Conservation (phyloP, 2,888 invertebrate genomes). For the Drosophila buzzatii region DNA sequence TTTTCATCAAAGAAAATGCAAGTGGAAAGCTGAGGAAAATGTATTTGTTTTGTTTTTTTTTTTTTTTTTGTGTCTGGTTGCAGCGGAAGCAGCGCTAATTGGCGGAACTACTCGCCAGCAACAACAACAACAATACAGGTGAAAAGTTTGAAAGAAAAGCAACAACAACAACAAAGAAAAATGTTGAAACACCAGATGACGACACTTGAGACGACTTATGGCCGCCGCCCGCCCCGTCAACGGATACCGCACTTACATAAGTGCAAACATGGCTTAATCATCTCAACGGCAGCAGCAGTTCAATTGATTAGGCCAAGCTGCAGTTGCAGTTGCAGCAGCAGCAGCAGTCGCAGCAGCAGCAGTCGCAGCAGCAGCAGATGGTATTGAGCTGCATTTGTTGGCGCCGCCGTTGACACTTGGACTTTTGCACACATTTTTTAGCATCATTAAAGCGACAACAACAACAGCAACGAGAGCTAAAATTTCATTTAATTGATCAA, state of each 20-base stretch:
- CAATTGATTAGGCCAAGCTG: slow-evolving; percentile 69
- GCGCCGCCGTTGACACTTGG: slow-evolving; percentile 65
- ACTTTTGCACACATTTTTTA: slow-evolving; percentile 61
- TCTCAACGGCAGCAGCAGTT: slow-evolving; percentile 52
- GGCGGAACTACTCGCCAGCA: slow-evolving; percentile 71
- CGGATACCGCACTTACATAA: slow-evolving; percentile 73
- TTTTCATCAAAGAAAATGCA: slow-evolving; percentile 35
- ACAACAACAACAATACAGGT: slow-evolving; percentile 35
- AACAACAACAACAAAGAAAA: slow-evolving; percentile 9
- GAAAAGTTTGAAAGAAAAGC: slow-evolving; percentile 15
- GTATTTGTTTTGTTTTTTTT: background rate
- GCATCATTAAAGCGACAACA: slow-evolving; percentile 45
- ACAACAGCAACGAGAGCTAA: slow-evolving; percentile 31
- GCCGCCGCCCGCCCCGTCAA: slow-evolving; percentile 67
- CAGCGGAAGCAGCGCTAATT: slow-evolving; percentile 79
- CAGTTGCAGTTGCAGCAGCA: slow-evolving; percentile 6
- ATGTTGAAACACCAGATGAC: slow-evolving; percentile 76
- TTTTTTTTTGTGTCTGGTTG: slow-evolving; percentile 39
- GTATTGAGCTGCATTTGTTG: slow-evolving; percentile 21
- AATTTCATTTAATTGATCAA: slow-evolving; percentile 73
- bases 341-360: background rate
- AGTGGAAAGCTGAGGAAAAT: slow-evolving; percentile 67
- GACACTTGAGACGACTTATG: slow-evolving; percentile 73
- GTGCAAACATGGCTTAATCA: slow-evolving; percentile 80
- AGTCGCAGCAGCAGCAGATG: background rate